Evolutionary conservation across 2,888 invertebrate species (phyloP), one percentile per base, ranked within the genome.

Genomic region (Gerris lacustris): DNA sequence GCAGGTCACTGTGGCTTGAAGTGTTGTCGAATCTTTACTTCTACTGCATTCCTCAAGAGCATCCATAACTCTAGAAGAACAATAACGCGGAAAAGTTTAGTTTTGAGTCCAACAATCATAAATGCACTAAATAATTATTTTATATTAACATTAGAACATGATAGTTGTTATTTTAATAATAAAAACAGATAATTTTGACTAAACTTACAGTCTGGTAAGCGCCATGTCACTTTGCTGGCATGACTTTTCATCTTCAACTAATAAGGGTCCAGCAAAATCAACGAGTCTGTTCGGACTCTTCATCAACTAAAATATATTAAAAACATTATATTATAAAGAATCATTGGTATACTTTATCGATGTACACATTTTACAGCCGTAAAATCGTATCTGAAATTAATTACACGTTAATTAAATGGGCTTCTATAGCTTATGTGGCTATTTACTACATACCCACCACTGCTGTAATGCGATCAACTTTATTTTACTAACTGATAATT

Each of bases 11-110:
- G 91, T 90, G 0, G 90, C 89, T 68, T 88, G 85, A n/a, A 92
- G 82, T 6, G 90, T 87, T 73, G 87, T 85, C 17, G 90, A 87
- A 74, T 91, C 90, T 68, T 86, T 89, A 74, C 89, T 89, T 75
- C 88, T 87, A n/a, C 93, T 90, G 72, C 93, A 92, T 81, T 96
- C 95, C 81, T 94, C 93, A 79, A 95, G 90, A 0, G 94, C 92
- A 78, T 96, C 95, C 86, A 95, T 91, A 76, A 94, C 89, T 77
- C 95, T 91, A 77, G 31, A 31, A 31, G 31, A 31, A 31, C 31
- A 31, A 31, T 31, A 18, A 80, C 80, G 63, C 72, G 31, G 62
- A 45, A 69, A 69, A 69, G 45, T 62, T 47, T 62, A 45, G 31
- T 31, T 31, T 31, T 31, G 31, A 31, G 31, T 31, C 31, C 31